phyloP scores from a whole-genome alignment of 2,797 vertebrate species.

The Sebastolobus altivelis region DNA sequence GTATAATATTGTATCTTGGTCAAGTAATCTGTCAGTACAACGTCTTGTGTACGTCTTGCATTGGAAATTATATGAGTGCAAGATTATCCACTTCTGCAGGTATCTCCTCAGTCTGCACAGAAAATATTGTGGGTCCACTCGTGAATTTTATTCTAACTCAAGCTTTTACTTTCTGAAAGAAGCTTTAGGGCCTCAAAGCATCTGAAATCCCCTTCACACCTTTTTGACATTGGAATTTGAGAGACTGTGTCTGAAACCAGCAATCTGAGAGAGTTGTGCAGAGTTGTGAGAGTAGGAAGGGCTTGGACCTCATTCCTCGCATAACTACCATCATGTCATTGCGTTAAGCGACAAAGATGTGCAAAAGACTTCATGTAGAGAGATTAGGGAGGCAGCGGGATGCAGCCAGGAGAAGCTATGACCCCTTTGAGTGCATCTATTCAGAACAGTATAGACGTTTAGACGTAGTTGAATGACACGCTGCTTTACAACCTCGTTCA shows the following conservation, averaged over 20 bases:
- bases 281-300: too few relatives aligned
- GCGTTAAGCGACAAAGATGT: too few relatives aligned
- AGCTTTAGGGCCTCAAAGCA: background rate
- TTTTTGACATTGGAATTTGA: background rate
- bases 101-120: background rate
- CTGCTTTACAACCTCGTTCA: background rate
- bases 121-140: background rate
- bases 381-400: background rate
- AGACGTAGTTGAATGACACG: background rate
- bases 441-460: too few relatives aligned
- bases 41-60: background rate
- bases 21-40: background rate
- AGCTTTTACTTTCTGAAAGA: background rate
- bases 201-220: background rate
- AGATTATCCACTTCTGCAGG: background rate
- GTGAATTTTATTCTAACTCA: background rate
- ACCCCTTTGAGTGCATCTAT: background rate
- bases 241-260: background rate
- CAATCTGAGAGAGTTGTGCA: background rate
- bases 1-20: background rate
- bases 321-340: background rate
- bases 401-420: background rate
- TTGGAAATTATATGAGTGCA: background rate
- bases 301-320: background rate
- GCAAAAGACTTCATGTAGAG: too few relatives aligned